Evolutionary conservation across 2,797 vertebrate genomes (phyloP).

Genomic region (Thalassophryne amazonica): DNA sequence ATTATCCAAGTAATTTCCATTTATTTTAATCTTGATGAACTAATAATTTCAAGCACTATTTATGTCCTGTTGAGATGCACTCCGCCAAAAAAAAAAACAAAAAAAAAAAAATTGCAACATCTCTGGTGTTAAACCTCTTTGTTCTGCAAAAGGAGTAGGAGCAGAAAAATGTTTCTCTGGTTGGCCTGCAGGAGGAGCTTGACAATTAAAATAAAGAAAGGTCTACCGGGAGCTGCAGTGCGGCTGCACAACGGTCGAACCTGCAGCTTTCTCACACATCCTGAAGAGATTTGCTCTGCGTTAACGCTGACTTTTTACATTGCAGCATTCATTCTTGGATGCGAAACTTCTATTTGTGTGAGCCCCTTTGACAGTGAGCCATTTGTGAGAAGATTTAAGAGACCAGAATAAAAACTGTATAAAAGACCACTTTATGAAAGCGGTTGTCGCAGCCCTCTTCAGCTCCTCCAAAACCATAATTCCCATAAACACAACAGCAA

Average conservation of each 20-base stretch:
- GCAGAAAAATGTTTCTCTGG: constrained; percentile 4
- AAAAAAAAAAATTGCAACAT: too few relatives aligned
- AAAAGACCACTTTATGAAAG: constrained; percentile 50
- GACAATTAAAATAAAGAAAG: constrained; percentile 37
- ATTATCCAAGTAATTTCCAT: too few relatives aligned
- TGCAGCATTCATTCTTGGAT: constrained; percentile 13
- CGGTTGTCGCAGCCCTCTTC: constrained; percentile 45
- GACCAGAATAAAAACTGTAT: constrained; percentile 19
- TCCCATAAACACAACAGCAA: constrained; percentile 63
- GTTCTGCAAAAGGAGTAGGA: too few relatives aligned
- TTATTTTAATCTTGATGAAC: too few relatives aligned
- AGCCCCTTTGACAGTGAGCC: constrained; percentile 21
- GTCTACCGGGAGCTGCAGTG: constrained; percentile 3
- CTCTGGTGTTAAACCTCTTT: neutral
- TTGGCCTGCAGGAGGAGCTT: constrained; percentile 72
- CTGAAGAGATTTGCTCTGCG: neutral
- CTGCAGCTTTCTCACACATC: neutral
- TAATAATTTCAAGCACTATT: too few relatives aligned
- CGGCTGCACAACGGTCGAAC: neutral
- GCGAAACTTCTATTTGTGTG: constrained; percentile 15
- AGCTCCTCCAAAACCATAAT: constrained; percentile 65
- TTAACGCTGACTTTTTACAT: neutral
- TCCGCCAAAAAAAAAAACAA: too few relatives aligned
- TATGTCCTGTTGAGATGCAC: too few relatives aligned
- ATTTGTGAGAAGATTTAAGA: constrained; percentile 24